These are phyloP conservation scores for Sarcophaga subvicina DNA, from an alignment of 2,888 invertebrate species.

Conservation along the genomic window DNA sequence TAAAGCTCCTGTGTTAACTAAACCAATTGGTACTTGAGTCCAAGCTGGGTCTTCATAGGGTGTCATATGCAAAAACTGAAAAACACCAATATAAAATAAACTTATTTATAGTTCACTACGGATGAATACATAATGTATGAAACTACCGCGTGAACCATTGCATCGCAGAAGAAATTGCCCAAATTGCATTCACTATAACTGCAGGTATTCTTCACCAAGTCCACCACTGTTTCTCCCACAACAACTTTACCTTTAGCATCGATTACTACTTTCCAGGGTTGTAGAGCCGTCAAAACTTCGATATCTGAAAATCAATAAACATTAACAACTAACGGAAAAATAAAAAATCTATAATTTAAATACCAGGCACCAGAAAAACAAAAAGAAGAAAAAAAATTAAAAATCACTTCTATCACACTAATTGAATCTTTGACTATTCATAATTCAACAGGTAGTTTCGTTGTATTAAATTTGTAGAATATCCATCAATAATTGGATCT, in stretches of 20 bases:
- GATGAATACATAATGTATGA: background rate
- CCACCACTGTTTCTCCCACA: constrained; percentile 85
- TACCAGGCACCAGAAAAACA: constrained; percentile 15
- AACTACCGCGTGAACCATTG: constrained; percentile 86
- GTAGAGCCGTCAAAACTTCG: constrained; percentile 84
- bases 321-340: background rate
- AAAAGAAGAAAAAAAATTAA: background rate
- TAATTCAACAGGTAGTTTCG: no score
- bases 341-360: constrained; percentile 4
- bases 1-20: constrained; percentile 88
- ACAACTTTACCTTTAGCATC: constrained; percentile 83
- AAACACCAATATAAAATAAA: background rate
- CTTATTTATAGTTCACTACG: background rate
- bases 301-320: constrained; percentile 82
- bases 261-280: constrained; percentile 84
- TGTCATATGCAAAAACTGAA: constrained; percentile 65
- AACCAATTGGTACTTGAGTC: constrained; percentile 86
- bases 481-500: no score
- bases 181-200: constrained; percentile 87
- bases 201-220: constrained; percentile 84
- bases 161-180: constrained; percentile 88
- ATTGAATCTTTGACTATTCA: no score
- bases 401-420: background rate
- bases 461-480: no score
- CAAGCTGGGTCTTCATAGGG: constrained; percentile 82